Base-by-base conservation (phyloP, 2,797 vertebrate genomes). In the Emys orbicularis region DNA sequence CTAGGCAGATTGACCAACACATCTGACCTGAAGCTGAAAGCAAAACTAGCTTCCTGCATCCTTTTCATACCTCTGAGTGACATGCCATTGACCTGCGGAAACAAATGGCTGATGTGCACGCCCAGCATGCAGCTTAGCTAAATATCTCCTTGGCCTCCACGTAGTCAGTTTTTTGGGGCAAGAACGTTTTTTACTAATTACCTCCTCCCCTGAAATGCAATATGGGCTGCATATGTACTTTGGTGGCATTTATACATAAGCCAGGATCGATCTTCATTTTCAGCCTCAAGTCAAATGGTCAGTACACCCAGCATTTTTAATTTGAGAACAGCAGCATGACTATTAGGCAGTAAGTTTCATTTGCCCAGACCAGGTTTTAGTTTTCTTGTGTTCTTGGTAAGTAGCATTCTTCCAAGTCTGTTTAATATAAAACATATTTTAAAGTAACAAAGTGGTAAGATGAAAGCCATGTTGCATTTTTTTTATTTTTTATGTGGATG, bases 381-480 rank as follows among this genome's bases (percentile, higher is more conserved):
- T 95, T 96, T 90, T 95, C 29, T 77, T 77, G 27, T 49, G 29
- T 49, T 93, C 92, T 91, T 59, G 84, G 83, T 88, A 93, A 90
- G 93, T 84, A 82, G 79, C 90, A 81, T 84, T 89, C 83, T 96
- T 95, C 85, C 31, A 83, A 90, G 53, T 41, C 79, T 96, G 92
- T 81, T 94, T 90, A 81, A 93, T 49, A 83, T 91, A 96, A 29
- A 96, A 89, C 95, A 91, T 88, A 95, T 95, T 95, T 96, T 92
- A 41, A 72, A 72, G 68, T 72, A 72, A 72, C 5, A 5, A 12
- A 25, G n/a, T 41, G 21, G 37, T 72, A 41, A 37, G 37, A 72
- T 72, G 37, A 72, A 72, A 72, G 11, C 37, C 21, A 41, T 41
- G 10, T 41, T 23, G 37, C 68, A 41, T 72, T 72, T 41, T 68